Evolutionary conservation across 37 sponge, comb jelly and placozoan species (phyloP).

Genomic region (Eunapius fragilis): DNA sequence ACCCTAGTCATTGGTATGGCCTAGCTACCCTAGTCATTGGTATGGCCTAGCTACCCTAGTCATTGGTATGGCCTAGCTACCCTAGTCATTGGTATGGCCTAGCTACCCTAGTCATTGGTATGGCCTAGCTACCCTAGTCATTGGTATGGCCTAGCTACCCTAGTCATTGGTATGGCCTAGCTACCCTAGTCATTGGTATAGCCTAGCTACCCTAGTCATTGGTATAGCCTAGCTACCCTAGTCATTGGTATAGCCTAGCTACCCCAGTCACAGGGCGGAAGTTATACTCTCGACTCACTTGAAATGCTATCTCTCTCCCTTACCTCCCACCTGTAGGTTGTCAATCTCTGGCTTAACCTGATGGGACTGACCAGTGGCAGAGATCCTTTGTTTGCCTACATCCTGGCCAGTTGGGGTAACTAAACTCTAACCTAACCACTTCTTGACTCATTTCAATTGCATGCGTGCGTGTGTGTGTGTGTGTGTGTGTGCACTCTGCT

Average conservation of each 20-base stretch:
- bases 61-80: too few relatives aligned
- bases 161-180: too few relatives aligned
- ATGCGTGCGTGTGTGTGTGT: too few relatives aligned
- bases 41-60: not conserved
- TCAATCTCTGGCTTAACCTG: conserved; percentile 71
- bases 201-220: not conserved
- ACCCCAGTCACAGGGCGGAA: not conserved
- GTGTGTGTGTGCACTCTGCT: too few relatives aligned
- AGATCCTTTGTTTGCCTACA: conserved; percentile 65
- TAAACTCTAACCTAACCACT: not conserved
- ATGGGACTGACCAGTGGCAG: conserved; percentile 62
- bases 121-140: too few relatives aligned
- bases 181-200: too few relatives aligned
- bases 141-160: not conserved
- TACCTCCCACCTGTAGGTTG: conserved; percentile 19
- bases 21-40: too few relatives aligned
- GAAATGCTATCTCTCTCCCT: not conserved
- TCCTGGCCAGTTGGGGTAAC: conserved; percentile 63
- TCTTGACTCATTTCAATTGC: not conserved
- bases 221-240: not conserved
- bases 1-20: not conserved
- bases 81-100: not conserved
- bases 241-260: not conserved
- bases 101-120: not conserved
- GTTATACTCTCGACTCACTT: not conserved